Evolutionary conservation across 2,113 vertebrate genomes (phyloP), one percentile per base, ranked within the genome.

Genomic region (Cynopterus brachyotis): DNA sequence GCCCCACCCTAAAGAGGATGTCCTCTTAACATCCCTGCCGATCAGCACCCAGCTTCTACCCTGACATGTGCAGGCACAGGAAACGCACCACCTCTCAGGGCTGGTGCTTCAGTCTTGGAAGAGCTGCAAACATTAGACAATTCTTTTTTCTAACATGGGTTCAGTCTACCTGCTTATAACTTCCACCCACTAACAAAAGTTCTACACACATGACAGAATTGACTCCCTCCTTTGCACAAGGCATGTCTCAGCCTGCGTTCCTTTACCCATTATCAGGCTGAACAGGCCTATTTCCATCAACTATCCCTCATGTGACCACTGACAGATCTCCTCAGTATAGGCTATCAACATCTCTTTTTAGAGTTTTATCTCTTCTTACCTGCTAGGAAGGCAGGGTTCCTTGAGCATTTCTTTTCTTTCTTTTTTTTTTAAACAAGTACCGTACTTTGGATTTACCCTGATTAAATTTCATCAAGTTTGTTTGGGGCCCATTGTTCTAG

Each of bases 351-450:
- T 13, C 40, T 60, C 64, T 86, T 79, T 84, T 84, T 5, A n/a
- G 66, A 84, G 64, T 76, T 80, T 70, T 87, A 72, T 45, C 35
- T 94, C 69, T 96, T 78, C 59, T 64, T 75, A 81, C 42, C 42
- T 80, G 73, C 45, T 81, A 59, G 64, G 70, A 90, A 96, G 30
- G 88, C 66, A 86, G 28, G n/a, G 15, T 32, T 88, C 80, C 57
- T 96, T 83, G n/a, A 32, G 16, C 20, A 66, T 13, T 59, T 90
- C 35, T 47, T 13, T 59, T 90, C 35, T 47, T 70, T 87, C 28
- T 40, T 47, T 17, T 30, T 53, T 62, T 81, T 93, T 19, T 42
- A 95, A 95, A 69, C 9, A 86, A 42, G 30, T 64, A 40, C 11
- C 64, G 4, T 22, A 53, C 37, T 96, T 83, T 45, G 59, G 47